Percentiles rank a stretch among this genome's conserved stretches.
phyloP scores from a whole-genome alignment of 37 sponge, comb jelly and placozoan species.

The Aplysina aerophoba region DNA sequence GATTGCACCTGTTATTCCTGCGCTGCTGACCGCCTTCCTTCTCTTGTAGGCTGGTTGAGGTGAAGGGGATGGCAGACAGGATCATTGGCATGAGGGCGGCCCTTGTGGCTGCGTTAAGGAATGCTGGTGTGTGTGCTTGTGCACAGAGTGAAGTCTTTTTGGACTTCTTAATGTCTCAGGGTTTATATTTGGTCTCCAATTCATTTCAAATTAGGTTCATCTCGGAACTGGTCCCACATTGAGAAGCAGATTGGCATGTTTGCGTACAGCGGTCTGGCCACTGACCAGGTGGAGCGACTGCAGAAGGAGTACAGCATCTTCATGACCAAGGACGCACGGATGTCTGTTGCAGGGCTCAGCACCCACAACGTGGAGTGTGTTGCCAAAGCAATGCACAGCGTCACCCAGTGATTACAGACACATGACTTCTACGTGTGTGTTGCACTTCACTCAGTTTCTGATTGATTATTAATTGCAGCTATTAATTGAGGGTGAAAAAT shows the following conservation, averaged over 20 bases:
- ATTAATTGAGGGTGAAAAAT: too few relatives aligned
- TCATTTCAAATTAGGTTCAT: slow-evolving; percentile 61
- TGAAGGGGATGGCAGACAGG: slow-evolving; percentile 93
- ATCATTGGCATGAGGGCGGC: slow-evolving; percentile 81
- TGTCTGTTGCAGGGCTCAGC: slow-evolving; percentile 87
- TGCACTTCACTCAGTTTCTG: too few relatives aligned
- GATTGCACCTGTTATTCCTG: too few relatives aligned
- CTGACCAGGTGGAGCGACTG: slow-evolving; percentile 72
- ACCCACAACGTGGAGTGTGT: slow-evolving; percentile 89
- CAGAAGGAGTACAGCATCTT: slow-evolving; percentile 81
- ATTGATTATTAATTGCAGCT: too few relatives aligned
- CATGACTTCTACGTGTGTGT: too few relatives aligned
- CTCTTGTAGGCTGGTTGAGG: slow-evolving; percentile 73
- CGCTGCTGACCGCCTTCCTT: too few relatives aligned
- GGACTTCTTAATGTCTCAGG: background rate
- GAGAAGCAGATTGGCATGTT: slow-evolving; percentile 98
- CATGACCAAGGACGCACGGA: slow-evolving; percentile 96
- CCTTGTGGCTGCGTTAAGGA: slow-evolving; percentile 67
- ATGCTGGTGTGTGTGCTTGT: slow-evolving; percentile 54
- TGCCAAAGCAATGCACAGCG: slow-evolving; percentile 86
- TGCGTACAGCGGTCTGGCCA: slow-evolving; percentile 84
- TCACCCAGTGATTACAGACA: slow-evolving; percentile 53
- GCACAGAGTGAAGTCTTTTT: too few relatives aligned
- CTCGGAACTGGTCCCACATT: slow-evolving; percentile 90
- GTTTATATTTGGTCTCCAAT: background rate